phyloP scores from a whole-genome alignment of 2,797 vertebrate genomes.

The Garrulus glandarius region DNA sequence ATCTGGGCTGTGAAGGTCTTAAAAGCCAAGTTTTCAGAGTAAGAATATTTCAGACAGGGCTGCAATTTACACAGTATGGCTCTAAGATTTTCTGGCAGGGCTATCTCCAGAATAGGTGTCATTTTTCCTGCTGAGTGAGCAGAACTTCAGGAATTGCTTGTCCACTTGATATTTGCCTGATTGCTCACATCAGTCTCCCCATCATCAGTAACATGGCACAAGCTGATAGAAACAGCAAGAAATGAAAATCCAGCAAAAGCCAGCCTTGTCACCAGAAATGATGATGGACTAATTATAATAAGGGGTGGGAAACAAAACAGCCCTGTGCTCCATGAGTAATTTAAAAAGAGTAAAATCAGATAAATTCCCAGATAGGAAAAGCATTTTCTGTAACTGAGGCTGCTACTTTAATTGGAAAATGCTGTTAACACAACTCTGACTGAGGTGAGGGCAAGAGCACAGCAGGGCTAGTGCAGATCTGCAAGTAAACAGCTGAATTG shows the following conservation, averaged over 20 bases:
- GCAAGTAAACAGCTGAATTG: slow-evolving; percentile 42
- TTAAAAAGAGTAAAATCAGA: background rate
- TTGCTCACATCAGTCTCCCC: background rate
- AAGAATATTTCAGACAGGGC: background rate
- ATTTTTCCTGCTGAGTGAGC: background rate
- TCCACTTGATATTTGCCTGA: background rate
- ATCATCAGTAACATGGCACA: background rate
- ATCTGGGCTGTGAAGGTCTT: background rate
- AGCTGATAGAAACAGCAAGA: background rate
- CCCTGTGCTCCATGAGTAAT: background rate
- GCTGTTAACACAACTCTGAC: background rate
- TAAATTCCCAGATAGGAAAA: background rate
- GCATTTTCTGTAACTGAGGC: background rate
- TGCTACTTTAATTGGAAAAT: slow-evolving; percentile 26
- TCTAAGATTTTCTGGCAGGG: background rate
- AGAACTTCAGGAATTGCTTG: background rate
- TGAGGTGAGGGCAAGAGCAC: background rate
- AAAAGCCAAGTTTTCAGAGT: background rate
- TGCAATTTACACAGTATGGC: background rate
- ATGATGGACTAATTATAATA: background rate
- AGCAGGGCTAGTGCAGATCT: slow-evolving; percentile 14
- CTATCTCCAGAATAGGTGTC: background rate
- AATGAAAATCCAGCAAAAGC: background rate
- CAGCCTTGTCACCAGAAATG: background rate
- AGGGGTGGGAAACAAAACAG: background rate